Conservation (phyloP, 2,113 vertebrate genomes). For the Riparia riparia region DNA sequence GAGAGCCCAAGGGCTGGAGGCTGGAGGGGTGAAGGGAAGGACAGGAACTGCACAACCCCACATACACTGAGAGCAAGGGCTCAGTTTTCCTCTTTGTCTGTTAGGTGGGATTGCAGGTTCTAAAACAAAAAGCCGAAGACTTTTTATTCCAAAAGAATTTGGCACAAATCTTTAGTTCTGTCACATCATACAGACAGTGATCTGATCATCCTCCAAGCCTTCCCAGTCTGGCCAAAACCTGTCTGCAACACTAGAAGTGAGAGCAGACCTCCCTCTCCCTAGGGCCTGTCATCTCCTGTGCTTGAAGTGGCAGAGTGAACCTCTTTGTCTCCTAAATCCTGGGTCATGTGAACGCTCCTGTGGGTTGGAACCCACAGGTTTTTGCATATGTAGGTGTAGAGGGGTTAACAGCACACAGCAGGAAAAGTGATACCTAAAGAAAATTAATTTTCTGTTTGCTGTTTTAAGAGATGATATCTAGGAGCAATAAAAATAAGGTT, state of each 20-base stretch:
- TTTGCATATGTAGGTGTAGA: not conserved
- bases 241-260: rapidly evolving
- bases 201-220: not conserved
- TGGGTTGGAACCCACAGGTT: not conserved
- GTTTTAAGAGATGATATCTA: not conserved
- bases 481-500: not conserved
- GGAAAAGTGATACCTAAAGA: not conserved
- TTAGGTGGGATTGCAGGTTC: not conserved
- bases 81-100: not conserved
- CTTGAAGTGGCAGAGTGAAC: not conserved
- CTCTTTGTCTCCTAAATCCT: not conserved
- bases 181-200: not conserved
- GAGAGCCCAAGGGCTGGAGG: not conserved
- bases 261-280: not conserved
- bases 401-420: not conserved
- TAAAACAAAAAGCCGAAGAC: not conserved
- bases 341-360: not conserved
- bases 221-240: not conserved
- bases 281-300: not conserved
- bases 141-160: not conserved
- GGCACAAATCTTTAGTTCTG: not conserved
- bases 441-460: not conserved
- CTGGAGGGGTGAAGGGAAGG: not conserved
- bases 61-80: rapidly evolving
- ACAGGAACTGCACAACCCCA: not conserved